Base-by-base conservation (phyloP, 2,797 vertebrate genomes). In the Pterois miles region DNA sequence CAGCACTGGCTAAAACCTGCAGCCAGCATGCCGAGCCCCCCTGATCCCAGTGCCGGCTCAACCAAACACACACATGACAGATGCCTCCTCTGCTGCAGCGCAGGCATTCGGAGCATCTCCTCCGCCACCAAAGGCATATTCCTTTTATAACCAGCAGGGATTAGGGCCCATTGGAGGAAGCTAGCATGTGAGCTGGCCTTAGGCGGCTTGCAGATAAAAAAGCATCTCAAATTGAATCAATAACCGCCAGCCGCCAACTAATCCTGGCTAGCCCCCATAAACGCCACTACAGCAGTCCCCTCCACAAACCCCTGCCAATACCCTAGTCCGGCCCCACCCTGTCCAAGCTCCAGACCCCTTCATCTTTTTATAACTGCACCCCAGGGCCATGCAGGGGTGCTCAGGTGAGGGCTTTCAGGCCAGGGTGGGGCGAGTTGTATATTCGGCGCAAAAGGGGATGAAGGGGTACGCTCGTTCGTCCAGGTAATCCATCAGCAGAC, bases 401-500 rank as follows among this genome's bases (percentile, higher is more conserved):
- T 91, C 93, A 93, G 93, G 93, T 94, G 89, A 93, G 84, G 84
- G 86, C 85, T 87, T 91, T 89, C 65, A 65, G 72, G 65, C 38
- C 67, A 5, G 79, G 65, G 54, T 58, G 57, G 80, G 77, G 66
- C 29, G 80, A 65, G 78, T 36, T 63, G 65, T 71, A 43, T 86
- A 82, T 79, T 83, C 81, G 33, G 74, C 86, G 87, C 67, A 63
- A 77, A 79, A 83, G 65, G 70, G 68, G 77, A 84, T 81, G 83
- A 89, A 88, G 84, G 80, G 90, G 86, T 87, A 80, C 87, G 76
- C 78, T 78, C 65, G 59, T 83, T 86, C 52, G 80, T 67, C 83
- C 93, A 94, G 94, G 94, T 95, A 95, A 95, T 95, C 94, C 94
- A 81, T 85, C 81, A 84, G 93, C 92, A 95, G 94, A 95, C 94